Percentiles rank a stretch among this genome's conserved stretches.
Conservation (phyloP, 37 sponge, comb jelly and placozoan species). For the Haliclona indistincta region DNA sequence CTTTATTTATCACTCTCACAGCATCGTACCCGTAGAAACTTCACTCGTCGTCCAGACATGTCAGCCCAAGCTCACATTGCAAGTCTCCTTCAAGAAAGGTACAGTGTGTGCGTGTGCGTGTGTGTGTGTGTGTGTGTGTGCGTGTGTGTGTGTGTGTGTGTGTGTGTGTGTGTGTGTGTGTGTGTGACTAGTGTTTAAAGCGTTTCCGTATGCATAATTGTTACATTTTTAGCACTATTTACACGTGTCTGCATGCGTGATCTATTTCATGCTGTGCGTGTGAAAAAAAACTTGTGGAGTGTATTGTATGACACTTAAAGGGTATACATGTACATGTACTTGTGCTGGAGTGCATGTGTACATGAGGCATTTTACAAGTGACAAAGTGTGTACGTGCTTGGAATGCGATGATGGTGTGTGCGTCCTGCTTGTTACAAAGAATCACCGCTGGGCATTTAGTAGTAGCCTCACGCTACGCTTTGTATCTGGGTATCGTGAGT, state of each 20-base stretch:
- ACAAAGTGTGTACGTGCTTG: no score
- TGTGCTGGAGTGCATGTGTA: background rate
- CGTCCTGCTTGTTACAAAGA: no score
- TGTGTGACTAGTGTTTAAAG: background rate
- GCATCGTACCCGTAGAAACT: no score
- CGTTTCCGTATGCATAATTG: background rate
- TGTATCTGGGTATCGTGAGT: no score
- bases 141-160: background rate
- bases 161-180: background rate
- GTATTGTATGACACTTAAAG: background rate
- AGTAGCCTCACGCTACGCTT: no score
- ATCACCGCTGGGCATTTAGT: no score
- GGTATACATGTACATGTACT: background rate
- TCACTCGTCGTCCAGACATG: no score
- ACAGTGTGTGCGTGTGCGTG: slow-evolving; percentile 2
- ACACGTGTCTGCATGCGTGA: background rate
- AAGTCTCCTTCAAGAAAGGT: background rate
- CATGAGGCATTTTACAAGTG: background rate
- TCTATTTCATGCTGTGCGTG: background rate
- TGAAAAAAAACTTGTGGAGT: background rate
- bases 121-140: background rate
- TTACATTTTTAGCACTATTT: background rate
- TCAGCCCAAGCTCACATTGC: no score
- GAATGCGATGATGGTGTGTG: no score
- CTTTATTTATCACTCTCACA: no score